phyloP scores from a whole-genome alignment of 2,797 vertebrate species.

The Adrianichthys oophorus region DNA sequence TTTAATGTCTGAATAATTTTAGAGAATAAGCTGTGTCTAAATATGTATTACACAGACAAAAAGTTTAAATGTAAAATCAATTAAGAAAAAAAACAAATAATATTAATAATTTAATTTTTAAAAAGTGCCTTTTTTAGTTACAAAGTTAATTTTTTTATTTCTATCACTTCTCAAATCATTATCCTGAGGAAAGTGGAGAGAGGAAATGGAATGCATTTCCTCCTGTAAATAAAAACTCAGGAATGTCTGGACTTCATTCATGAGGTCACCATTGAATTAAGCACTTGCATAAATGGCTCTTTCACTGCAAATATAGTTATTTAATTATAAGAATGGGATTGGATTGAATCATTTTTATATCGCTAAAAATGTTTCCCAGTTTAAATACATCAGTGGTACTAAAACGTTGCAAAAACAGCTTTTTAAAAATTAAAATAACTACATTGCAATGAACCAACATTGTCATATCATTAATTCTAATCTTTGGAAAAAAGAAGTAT shows the following conservation, averaged over 20 bases:
- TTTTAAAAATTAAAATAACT: too few species aligned
- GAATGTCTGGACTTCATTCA: slow-evolving; percentile 26
- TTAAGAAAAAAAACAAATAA: too few species aligned
- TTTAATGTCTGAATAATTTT: too few species aligned
- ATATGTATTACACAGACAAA: too few species aligned
- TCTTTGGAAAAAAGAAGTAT: too few species aligned
- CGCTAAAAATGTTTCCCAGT: background rate
- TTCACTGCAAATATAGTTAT: background rate
- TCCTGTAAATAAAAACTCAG: slow-evolving; percentile 12
- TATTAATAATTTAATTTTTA: too few species aligned
- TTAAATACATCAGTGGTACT: background rate
- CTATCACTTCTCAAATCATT: background rate
- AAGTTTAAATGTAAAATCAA: too few species aligned
- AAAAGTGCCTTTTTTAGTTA: too few species aligned
- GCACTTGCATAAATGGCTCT: background rate
- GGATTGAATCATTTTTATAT: background rate
- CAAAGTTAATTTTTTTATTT: background rate
- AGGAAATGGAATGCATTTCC: slow-evolving; percentile 11
- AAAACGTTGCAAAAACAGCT: too few species aligned
- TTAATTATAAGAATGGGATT: background rate
- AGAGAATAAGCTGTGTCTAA: too few species aligned
- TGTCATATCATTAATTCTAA: too few species aligned
- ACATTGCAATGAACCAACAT: too few species aligned
- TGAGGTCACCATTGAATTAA: slow-evolving; percentile 12
- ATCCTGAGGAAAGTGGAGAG: slow-evolving; percentile 3